These are phyloP conservation scores for Lytechinus variegatus DNA, from an alignment of 35 echinoderm and acorn worm genomes.

Conservation along the genomic window DNA sequence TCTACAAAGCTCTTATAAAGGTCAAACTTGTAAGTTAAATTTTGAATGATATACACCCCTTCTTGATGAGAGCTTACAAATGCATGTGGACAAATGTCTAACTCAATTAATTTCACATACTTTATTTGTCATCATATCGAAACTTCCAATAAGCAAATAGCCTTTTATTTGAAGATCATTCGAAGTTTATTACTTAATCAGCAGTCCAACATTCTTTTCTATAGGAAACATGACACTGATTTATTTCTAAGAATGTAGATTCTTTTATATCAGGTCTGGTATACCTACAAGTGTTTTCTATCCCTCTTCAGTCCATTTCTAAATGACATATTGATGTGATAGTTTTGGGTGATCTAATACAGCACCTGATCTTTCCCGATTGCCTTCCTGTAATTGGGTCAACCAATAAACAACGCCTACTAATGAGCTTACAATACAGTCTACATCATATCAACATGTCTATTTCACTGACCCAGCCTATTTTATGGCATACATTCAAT, in stretches of 20 bases:
- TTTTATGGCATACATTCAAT: background rate
- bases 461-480: background rate
- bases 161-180: background rate
- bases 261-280: background rate
- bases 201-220: background rate
- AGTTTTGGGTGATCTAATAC: background rate
- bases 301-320: background rate
- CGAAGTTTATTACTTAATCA: background rate
- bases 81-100: background rate
- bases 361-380: background rate
- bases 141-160: background rate
- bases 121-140: background rate
- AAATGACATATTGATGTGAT: background rate
- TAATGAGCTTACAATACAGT: background rate
- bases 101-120: background rate
- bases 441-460: background rate
- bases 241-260: background rate
- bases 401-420: background rate
- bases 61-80: background rate
- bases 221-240: background rate
- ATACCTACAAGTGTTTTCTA: background rate
- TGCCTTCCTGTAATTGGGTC: background rate
- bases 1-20: background rate
- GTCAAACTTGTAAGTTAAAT: background rate
- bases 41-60: background rate